Evolutionary conservation across 1,140 invertebrate species (phyloP).

Genomic region (Leucophenga varia): DNA sequence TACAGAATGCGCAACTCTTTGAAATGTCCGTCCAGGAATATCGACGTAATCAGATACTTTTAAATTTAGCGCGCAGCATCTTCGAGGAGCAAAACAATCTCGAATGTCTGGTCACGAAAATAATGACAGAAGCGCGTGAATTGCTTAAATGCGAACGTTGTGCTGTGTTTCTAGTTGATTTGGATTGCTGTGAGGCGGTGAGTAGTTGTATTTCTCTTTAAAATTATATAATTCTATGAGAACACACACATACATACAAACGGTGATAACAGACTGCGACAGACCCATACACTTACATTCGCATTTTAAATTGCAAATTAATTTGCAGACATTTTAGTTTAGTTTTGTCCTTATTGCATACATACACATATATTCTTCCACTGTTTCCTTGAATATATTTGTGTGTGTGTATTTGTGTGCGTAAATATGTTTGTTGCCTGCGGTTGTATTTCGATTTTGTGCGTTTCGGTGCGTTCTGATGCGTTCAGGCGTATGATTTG

Average conservation of each 20-base stretch:
- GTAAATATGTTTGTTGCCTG: too few relatives aligned
- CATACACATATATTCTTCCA: too few relatives aligned
- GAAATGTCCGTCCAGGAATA: slow-evolving; percentile 93
- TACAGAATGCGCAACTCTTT: slow-evolving; percentile 96
- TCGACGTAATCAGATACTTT: slow-evolving; percentile 86
- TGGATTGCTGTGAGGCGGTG: slow-evolving; percentile 83
- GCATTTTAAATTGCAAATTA: slow-evolving; percentile 25
- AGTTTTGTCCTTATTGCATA: too few relatives aligned
- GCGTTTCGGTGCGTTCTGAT: too few relatives aligned
- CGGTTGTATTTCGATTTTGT: too few relatives aligned
- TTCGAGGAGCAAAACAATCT: slow-evolving; percentile 93
- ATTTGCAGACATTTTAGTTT: slow-evolving; percentile 19
- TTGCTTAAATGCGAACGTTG: slow-evolving; percentile 90
- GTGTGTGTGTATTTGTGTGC: too few relatives aligned
- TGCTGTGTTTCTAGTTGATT: slow-evolving; percentile 84
- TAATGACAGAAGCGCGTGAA: slow-evolving; percentile 93
- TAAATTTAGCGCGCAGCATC: slow-evolving; percentile 83
- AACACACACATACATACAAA: too few relatives aligned
- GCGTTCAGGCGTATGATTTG: slow-evolving; percentile 18
- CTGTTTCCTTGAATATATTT: too few relatives aligned
- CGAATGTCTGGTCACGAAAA: slow-evolving; percentile 91
- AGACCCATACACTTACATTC: too few relatives aligned
- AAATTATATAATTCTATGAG: background rate
- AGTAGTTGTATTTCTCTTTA: slow-evolving; percentile 52
- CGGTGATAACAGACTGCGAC: too few relatives aligned